Evolutionary conservation across 23 tunicate genomes (phyloP).

Genomic region (Styela plicata): DNA sequence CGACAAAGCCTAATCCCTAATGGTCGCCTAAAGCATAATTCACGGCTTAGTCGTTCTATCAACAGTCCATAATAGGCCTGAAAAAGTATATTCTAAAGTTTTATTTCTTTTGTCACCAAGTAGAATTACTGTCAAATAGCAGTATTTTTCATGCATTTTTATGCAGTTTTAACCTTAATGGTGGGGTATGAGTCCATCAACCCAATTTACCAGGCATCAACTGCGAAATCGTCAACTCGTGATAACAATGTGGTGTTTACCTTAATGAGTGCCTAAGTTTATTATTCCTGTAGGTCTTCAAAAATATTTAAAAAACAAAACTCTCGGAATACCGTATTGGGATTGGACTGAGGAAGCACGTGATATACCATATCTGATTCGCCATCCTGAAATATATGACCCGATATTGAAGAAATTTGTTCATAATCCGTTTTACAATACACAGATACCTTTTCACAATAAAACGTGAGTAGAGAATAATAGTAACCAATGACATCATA

Average conservation of each 20-base stretch:
- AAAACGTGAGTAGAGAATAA: not conserved
- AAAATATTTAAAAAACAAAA: conserved; percentile 40
- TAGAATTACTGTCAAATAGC: not conserved
- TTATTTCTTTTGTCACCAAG: too few relatives aligned
- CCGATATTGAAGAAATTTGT: conserved; percentile 24
- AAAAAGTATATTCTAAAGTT: too few relatives aligned
- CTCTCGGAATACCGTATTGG: conserved; percentile 66
- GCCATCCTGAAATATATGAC: conserved; percentile 35
- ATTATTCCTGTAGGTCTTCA: conserved; percentile 29
- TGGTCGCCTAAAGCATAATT: too few relatives aligned
- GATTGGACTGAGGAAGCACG: conserved; percentile 51
- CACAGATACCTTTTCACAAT: not conserved
- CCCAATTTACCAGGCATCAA: not conserved
- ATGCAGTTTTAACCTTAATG: not conserved
- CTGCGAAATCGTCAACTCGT: not conserved
- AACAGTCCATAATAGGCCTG: too few relatives aligned
- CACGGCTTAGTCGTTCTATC: too few relatives aligned
- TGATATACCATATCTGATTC: conserved; percentile 34
- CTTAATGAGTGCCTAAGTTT: not conserved
- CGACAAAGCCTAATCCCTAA: too few relatives aligned
- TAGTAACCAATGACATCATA: too few relatives aligned
- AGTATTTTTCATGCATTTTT: not conserved
- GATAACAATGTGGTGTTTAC: not conserved
- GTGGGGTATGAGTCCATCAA: not conserved
- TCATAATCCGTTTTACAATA: conserved; percentile 40